phyloP scores from a whole-genome alignment of 2,113 vertebrate genomes.

The Lepidothrix coronata region DNA sequence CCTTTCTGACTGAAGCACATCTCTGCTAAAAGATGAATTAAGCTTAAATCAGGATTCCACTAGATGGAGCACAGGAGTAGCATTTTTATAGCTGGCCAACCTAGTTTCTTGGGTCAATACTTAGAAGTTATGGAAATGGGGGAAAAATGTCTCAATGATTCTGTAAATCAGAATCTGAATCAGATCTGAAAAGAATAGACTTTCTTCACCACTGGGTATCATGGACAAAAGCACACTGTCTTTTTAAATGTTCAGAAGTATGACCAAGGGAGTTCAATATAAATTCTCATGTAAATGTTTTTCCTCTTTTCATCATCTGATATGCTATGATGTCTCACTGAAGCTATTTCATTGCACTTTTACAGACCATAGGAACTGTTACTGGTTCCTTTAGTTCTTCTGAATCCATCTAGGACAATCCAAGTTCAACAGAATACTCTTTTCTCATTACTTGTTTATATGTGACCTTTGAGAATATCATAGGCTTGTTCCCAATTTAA shows the following conservation, averaged over 20 bases:
- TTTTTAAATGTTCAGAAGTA: neutral
- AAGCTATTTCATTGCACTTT: neutral
- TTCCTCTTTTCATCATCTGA: neutral
- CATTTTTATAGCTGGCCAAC: conserved; percentile 38
- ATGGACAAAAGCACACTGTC: neutral
- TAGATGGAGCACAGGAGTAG: conserved; percentile 79
- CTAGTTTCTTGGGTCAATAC: neutral
- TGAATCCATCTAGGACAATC: neutral
- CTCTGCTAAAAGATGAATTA: neutral
- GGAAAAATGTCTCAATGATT: neutral
- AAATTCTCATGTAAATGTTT: neutral
- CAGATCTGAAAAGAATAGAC: neutral
- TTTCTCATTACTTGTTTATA: neutral
- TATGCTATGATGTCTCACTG: neutral
- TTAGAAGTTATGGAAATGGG: neutral
- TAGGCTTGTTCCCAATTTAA: neutral
- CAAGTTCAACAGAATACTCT: neutral
- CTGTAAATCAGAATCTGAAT: neutral
- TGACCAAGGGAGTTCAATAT: neutral
- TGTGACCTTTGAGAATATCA: neutral
- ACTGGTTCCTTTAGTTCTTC: neutral
- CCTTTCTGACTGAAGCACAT: neutral
- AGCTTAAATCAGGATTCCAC: conserved; percentile 67
- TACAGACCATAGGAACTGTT: neutral
- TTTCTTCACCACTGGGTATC: neutral